These are phyloP conservation scores for Chrysina gloriosa DNA, from an alignment of 2,888 invertebrate species.

Conservation along the genomic window DNA sequence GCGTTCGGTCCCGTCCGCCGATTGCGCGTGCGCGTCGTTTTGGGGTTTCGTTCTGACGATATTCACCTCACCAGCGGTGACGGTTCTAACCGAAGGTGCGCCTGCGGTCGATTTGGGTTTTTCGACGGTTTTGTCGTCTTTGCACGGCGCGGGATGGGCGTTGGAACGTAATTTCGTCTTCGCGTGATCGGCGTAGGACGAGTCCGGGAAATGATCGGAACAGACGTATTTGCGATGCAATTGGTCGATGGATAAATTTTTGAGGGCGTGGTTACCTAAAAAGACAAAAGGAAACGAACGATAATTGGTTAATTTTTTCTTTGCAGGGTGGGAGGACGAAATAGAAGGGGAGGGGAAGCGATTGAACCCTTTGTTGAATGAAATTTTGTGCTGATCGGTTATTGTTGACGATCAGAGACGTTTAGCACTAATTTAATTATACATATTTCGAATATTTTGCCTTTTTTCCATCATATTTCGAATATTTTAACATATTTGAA, in stretches of 20 bases:
- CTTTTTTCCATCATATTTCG: no score
- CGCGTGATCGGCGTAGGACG: neutral
- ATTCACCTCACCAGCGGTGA: no score
- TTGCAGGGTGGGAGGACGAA: no score
- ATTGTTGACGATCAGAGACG: no score
- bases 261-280: slow-evolving; percentile 14
- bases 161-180: slow-evolving; percentile 10
- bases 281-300: neutral
- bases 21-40: neutral
- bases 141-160: neutral
- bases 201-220: slow-evolving; percentile 7
- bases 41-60: neutral
- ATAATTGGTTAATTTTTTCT: neutral
- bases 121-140: neutral
- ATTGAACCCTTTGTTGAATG: no score
- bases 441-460: no score
- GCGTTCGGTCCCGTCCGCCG: neutral
- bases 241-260: neutral
- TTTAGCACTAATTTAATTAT: no score
- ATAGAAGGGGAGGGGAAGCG: no score
- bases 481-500: no score
- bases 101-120: neutral
- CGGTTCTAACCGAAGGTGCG: no score
- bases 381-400: no score
- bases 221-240: slow-evolving; percentile 18